A percentile compares a stretch with the other conserved stretches of the same genome.
Conservation (phyloP, 2,888 invertebrate species). For the Holacanthella duospinosa region DNA sequence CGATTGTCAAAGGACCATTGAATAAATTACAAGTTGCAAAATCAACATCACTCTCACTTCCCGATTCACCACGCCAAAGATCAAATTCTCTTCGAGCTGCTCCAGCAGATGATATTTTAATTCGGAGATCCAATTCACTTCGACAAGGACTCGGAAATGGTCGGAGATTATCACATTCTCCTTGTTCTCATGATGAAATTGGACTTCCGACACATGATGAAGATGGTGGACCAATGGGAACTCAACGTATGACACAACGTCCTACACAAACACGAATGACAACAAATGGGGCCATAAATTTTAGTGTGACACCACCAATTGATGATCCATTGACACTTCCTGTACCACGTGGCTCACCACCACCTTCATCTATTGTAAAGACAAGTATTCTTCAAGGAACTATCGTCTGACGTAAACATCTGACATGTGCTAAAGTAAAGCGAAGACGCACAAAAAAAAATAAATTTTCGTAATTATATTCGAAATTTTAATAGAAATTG, state of each 20-base stretch:
- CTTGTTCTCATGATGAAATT: slow-evolving; percentile 31
- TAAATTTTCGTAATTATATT: too few species aligned
- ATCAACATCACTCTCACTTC: slow-evolving; percentile 22
- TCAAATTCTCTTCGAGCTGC: slow-evolving; percentile 71
- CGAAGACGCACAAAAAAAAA: too few species aligned
- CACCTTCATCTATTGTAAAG: slow-evolving; percentile 17
- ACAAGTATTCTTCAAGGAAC: slow-evolving; percentile 36
- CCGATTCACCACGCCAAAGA: slow-evolving; percentile 41
- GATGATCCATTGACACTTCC: slow-evolving; percentile 7
- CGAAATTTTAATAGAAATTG: too few species aligned
- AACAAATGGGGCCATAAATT: slow-evolving; percentile 33
- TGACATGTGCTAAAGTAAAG: too few species aligned
- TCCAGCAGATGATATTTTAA: slow-evolving; percentile 59
- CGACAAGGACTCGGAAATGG: slow-evolving; percentile 60
- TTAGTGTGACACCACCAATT: slow-evolving; percentile 34
- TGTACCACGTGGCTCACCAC: not conserved
- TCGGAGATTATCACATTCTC: slow-evolving; percentile 8
- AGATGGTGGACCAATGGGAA: not conserved
- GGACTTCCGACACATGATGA: slow-evolving; percentile 27
- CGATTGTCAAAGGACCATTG: not conserved
- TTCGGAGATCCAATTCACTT: slow-evolving; percentile 71
- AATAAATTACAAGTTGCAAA: slow-evolving; percentile 10
- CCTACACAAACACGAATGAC: slow-evolving; percentile 20
- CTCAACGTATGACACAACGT: slow-evolving; percentile 15
- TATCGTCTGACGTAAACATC: slow-evolving; percentile 37